phyloP scores from a whole-genome alignment of 2,113 vertebrate species.

The Etheostoma spectabile region DNA sequence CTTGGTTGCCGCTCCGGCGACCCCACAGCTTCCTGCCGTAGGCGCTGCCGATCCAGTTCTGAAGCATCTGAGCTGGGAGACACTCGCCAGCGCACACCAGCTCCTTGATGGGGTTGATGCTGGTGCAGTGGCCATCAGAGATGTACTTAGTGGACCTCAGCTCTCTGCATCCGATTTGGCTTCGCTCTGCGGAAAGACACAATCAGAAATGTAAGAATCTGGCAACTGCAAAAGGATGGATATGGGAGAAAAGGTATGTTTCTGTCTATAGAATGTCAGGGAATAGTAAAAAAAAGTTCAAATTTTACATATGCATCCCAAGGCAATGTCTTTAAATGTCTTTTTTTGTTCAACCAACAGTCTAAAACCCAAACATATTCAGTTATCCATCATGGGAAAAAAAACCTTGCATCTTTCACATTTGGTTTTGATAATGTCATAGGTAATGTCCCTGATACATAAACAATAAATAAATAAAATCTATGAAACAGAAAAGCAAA shows the following conservation, averaged over 20 bases:
- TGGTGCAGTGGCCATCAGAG: constrained; percentile 96
- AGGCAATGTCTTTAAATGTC: background rate
- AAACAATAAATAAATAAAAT: no score
- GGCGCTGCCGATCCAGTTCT: constrained; percentile 95
- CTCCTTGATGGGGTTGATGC: constrained; percentile 95
- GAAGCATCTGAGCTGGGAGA: constrained; percentile 92
- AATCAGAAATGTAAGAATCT: background rate
- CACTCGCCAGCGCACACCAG: constrained; percentile 96
- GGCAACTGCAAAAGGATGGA: background rate
- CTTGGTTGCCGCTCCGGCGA: constrained; percentile 87
- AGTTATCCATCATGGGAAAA: background rate
- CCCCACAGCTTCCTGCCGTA: constrained; percentile 92
- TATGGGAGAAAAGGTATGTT: background rate
- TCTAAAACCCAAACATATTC: background rate
- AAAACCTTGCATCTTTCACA: no score
- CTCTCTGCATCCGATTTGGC: constrained; percentile 94
- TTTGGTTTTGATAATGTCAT: no score
- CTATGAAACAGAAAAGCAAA: background rate
- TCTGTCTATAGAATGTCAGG: background rate
- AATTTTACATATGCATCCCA: background rate
- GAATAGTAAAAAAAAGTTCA: background rate
- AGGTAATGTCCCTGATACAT: no score
- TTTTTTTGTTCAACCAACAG: background rate
- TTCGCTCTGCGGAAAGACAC: constrained; percentile 80
- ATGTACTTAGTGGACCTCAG: constrained; percentile 97